These are phyloP conservation scores for Apamea crenata DNA, from an alignment of 2,888 invertebrate genomes.

Conservation along the genomic window DNA sequence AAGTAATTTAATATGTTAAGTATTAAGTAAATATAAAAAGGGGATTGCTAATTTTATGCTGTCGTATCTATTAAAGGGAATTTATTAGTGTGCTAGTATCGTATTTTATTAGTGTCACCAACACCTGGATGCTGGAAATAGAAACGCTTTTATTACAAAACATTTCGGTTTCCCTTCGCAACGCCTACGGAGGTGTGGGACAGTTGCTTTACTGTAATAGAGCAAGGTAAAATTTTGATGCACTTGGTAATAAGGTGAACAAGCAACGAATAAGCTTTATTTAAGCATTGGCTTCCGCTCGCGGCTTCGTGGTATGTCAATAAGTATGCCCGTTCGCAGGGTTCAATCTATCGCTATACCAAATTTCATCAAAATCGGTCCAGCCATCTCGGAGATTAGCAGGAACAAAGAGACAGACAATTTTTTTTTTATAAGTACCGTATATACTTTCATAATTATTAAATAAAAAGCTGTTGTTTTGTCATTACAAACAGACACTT, in stretches of 20 bases:
- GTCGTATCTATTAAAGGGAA: neutral
- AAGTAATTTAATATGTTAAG: constrained; percentile 24
- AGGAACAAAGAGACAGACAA: too few relatives aligned
- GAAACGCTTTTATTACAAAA: constrained; percentile 9
- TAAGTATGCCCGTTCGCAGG: neutral
- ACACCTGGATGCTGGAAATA: constrained; percentile 7
- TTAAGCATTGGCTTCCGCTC: neutral
- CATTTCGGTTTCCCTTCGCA: constrained; percentile 22
- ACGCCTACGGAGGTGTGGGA: constrained; percentile 6
- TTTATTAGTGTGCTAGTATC: constrained; percentile 30
- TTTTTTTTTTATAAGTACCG: too few relatives aligned
- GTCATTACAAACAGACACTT: too few relatives aligned
- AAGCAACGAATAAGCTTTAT: neutral
- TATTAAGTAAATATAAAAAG: constrained; percentile 11
- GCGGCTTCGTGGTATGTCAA: neutral
- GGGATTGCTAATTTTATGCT: neutral
- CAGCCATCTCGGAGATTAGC: too few relatives aligned
- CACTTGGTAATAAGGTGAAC: neutral
- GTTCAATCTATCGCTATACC: neutral
- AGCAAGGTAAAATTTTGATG: neutral
- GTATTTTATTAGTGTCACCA: constrained; percentile 24
- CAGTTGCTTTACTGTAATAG: neutral
- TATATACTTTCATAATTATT: too few relatives aligned
- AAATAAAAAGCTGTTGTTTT: too few relatives aligned
- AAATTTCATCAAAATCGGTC: neutral